Evolutionary conservation across 2,113 vertebrate genomes (phyloP).

Genomic region (Corythornis vintsioides): DNA sequence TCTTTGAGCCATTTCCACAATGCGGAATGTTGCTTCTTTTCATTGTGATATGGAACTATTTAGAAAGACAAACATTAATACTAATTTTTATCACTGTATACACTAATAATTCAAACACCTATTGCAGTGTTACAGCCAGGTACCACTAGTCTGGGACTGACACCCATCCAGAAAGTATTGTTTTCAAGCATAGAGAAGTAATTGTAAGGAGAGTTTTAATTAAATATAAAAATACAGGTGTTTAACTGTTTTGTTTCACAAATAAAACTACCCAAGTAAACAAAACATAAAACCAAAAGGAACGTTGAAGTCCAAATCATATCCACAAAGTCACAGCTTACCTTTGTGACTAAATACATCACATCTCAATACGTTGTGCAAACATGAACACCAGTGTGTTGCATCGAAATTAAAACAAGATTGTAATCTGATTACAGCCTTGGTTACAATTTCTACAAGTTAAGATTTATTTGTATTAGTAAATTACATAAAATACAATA

Average conservation of each 20-base stretch:
- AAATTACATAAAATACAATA: constrained; percentile 86
- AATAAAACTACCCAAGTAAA: constrained; percentile 74
- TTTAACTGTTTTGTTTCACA: constrained; percentile 72
- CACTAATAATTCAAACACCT: constrained; percentile 58
- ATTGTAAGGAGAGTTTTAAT: constrained; percentile 67
- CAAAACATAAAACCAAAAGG: constrained; percentile 41
- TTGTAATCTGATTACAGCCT: constrained; percentile 81
- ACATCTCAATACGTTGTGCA: constrained; percentile 87
- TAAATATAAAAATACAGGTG: constrained; percentile 77
- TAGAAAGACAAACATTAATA: constrained; percentile 48
- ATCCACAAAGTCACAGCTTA: constrained; percentile 78
- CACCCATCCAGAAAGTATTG: constrained; percentile 61
- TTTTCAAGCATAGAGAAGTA: constrained; percentile 75
- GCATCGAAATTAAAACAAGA: constrained; percentile 84
- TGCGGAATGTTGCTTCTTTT: constrained; percentile 73
- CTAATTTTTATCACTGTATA: constrained; percentile 57
- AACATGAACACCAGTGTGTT: constrained; percentile 95
- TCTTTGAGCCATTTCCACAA: constrained; percentile 61
- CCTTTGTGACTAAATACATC: constrained; percentile 83
- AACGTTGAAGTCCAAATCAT: constrained; percentile 70
- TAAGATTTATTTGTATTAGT: constrained; percentile 80
- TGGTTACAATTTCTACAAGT: constrained; percentile 81
- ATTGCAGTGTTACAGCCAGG: constrained; percentile 62
- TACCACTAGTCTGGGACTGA: constrained; percentile 72
- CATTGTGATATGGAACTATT: constrained; percentile 61